Base-by-base conservation (phyloP, 2,797 vertebrate genomes). In the Alauda arvensis region DNA sequence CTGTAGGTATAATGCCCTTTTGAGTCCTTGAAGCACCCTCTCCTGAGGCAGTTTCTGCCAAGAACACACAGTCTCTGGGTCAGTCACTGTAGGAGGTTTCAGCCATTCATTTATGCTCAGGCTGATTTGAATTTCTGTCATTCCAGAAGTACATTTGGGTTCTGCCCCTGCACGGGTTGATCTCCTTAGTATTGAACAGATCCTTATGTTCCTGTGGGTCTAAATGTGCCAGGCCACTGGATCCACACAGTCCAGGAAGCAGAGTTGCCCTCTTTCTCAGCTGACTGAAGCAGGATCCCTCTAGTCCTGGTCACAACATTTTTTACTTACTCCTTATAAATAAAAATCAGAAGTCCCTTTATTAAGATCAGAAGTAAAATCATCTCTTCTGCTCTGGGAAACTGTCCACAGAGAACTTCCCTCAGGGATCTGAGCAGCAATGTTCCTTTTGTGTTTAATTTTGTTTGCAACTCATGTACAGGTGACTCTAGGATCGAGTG, bases 401-500 rank as follows among this genome's bases (percentile, higher is more conserved):
- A 12, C 16, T 60, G 34, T 18, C 40, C 33, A 7, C 14, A 48
- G 11, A 25, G 16, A 77, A 24, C 6, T 14, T 16, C 24, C 19
- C 43, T 29, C 8, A n/a, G 6, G 7, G 28, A n/a, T n/a, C 8
- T 42, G 31, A 40, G 26, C 5, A 37, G 16, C 5, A 42, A 6
- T 28, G 74, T 61, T 67, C 13, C 2, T n/a, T 42, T 74, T 37
- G 18, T 42, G 31, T 14, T 31, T 24, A 21, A 12, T 79, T 56
- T 74, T 42, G 4, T 46, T 67, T 61, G 6, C 13, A 55, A 18
- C 16, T 37, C 18, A 14, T 0, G 0, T 46, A 19, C 3, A 43
- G 14, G 10, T 20, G 48, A 24, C 7, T 66, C 8, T 6, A 26
- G 26, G 5, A 53, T 12, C 0, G 0, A 48, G 5, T 37, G 48